A percentile compares a stretch with the other conserved stretches of the same genome.
Conservation (phyloP, 2,888 invertebrate species). For the Gymnosoma rotundatum region DNA sequence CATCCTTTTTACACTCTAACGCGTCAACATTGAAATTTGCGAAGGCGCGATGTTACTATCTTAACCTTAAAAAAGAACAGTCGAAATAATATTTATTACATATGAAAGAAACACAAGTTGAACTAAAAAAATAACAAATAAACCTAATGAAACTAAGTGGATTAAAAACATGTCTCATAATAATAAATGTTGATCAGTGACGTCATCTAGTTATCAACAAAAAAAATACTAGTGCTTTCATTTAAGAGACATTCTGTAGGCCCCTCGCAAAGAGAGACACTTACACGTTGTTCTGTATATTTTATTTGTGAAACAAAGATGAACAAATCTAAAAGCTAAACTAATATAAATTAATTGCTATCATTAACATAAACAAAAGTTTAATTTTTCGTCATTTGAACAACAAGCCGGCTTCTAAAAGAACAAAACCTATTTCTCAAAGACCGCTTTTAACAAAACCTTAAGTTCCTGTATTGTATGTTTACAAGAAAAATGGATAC, state of each 20-base stretch:
- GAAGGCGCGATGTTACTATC: neutral
- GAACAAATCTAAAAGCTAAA: slow-evolving; percentile 23
- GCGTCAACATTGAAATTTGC: slow-evolving; percentile 72
- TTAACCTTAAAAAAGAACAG: neutral
- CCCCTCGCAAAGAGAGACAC: too few relatives aligned
- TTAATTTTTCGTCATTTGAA: slow-evolving; percentile 33
- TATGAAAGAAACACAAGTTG: slow-evolving; percentile 1
- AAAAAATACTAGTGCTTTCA: slow-evolving; percentile 50
- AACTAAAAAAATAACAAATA: slow-evolving; percentile 7
- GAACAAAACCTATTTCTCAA: neutral
- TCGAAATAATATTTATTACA: slow-evolving; percentile 9
- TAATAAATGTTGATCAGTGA: slow-evolving; percentile 20
- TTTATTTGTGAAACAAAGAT: slow-evolving; percentile 36
- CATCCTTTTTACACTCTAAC: slow-evolving; percentile 78
- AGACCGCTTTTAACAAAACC: slow-evolving; percentile 18
- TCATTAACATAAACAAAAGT: slow-evolving; percentile 31
- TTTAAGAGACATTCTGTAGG: slow-evolving; percentile 15
- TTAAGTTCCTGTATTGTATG: slow-evolving; percentile 5
- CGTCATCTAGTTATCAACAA: slow-evolving; percentile 6
- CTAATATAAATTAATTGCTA: slow-evolving; percentile 39
- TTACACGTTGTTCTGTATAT: neutral
- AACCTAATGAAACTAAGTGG: slow-evolving; percentile 44
- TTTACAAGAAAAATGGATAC: neutral
- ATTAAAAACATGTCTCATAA: neutral
- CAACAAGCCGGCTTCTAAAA: slow-evolving; percentile 13